A percentile compares a stretch with the other conserved stretches of the same genome.
Conservation (phyloP, 2,113 vertebrate species). For the Rhynchopsitta pachyrhyncha region DNA sequence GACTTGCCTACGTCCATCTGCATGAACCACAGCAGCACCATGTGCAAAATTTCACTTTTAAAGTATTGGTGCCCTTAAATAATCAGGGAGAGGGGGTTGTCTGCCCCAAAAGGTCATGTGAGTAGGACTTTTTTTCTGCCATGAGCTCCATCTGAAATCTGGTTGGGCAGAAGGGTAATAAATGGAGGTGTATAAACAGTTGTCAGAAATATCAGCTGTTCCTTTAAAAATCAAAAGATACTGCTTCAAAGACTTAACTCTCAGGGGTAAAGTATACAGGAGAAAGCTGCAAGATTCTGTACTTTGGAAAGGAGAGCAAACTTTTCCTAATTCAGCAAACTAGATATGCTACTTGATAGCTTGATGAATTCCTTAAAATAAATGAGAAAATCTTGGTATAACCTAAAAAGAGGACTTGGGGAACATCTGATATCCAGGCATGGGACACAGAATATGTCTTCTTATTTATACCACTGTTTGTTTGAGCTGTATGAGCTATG, state of each 20-base stretch:
- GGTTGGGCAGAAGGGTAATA: neutral
- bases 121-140: neutral
- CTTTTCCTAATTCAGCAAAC: neutral
- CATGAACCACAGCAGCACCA: neutral
- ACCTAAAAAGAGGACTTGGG: neutral
- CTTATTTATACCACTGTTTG: neutral
- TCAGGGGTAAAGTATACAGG: neutral
- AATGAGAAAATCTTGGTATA: neutral
- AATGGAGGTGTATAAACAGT: neutral
- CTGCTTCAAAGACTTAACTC: neutral
- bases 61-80: neutral
- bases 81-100: neutral
- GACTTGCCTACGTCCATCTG: constrained; percentile 14
- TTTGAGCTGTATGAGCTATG: neutral
- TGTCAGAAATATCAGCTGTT: neutral
- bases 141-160: neutral
- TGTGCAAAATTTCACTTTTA: neutral
- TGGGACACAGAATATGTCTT: neutral
- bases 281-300: neutral
- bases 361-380: neutral
- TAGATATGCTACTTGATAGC: neutral
- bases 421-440: neutral
- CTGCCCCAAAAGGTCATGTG: neutral
- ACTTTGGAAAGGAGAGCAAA: neutral
- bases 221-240: neutral